A percentile compares a stretch with the other conserved stretches of the same genome.
Conservation (phyloP, 2,797 vertebrate genomes). For the Ctenochaetus hawaiiensis region DNA sequence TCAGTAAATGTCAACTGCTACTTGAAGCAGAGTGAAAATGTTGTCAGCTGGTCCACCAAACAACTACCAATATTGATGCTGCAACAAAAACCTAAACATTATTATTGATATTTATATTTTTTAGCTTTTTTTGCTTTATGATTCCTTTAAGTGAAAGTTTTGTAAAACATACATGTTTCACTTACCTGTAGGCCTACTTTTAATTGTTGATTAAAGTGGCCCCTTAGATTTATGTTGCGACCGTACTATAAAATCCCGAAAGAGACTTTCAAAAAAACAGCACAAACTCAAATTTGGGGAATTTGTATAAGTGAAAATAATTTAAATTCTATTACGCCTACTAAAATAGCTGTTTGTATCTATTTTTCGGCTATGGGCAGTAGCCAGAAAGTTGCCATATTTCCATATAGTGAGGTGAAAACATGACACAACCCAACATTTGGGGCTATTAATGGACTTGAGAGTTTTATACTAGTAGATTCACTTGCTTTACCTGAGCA, state of each 20-base stretch:
- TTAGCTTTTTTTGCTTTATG: too few relatives aligned
- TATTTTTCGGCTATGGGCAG: too few relatives aligned
- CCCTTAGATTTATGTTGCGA: neutral
- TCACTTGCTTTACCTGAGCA: neutral
- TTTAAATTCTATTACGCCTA: neutral
- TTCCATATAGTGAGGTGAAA: too few relatives aligned
- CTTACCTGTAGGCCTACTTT: too few relatives aligned
- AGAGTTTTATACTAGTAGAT: neutral
- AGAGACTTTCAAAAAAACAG: neutral
- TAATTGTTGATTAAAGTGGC: too few relatives aligned
- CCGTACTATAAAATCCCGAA: too few relatives aligned
- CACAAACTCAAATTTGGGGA: neutral
- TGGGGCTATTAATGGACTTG: too few relatives aligned
- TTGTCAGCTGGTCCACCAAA: neutral
- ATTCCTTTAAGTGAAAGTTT: too few relatives aligned
- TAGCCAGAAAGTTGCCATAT: too few relatives aligned
- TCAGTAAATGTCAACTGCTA: neutral
- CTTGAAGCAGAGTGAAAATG: neutral
- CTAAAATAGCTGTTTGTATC: neutral
- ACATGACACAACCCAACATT: too few relatives aligned
- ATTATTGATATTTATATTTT: too few relatives aligned
- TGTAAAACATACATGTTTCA: too few relatives aligned
- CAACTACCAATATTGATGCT: neutral
- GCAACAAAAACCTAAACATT: neutral
- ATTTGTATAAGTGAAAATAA: neutral